These are phyloP conservation scores for Thera britannica DNA, from an alignment of 2,888 invertebrate species.

Conservation along the genomic window DNA sequence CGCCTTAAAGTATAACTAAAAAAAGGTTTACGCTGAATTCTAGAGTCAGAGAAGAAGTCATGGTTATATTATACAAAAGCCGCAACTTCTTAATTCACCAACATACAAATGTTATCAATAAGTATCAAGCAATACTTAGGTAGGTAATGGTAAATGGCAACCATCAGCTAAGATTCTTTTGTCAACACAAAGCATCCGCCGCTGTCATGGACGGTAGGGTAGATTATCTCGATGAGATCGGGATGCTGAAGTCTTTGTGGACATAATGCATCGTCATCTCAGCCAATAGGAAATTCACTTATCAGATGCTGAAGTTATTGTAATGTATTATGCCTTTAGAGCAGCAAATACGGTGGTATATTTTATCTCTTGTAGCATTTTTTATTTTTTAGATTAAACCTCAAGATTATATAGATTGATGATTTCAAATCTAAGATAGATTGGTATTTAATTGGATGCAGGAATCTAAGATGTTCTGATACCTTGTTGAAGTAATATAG, in stretches of 20 bases:
- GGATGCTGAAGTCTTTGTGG: slow-evolving; percentile 30
- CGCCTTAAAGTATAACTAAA: no score
- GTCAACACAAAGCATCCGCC: slow-evolving; percentile 12
- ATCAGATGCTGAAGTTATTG: slow-evolving; percentile 45
- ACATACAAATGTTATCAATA: no score
- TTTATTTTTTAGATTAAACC: no score
- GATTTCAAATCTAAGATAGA: background rate
- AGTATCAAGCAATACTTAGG: background rate
- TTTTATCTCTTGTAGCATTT: background rate
- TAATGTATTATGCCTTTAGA: slow-evolving; percentile 18
- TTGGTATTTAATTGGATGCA: background rate
- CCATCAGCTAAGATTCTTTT: slow-evolving; percentile 10
- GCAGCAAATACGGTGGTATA: background rate
- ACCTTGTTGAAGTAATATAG: slow-evolving; percentile 1
- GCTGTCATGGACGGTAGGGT: slow-evolving; percentile 12
- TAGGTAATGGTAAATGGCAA: background rate
- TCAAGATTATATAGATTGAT: no score
- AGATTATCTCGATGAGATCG: slow-evolving; percentile 19
- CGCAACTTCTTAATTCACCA: no score
- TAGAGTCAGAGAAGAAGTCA: no score
- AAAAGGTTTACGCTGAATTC: no score
- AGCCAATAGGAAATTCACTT: slow-evolving; percentile 43
- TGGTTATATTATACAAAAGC: no score
- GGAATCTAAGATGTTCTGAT: background rate
- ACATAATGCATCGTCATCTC: slow-evolving; percentile 47